Evolutionary conservation across 2,888 invertebrate genomes (phyloP).

Genomic region (Vanessa cardui): DNA sequence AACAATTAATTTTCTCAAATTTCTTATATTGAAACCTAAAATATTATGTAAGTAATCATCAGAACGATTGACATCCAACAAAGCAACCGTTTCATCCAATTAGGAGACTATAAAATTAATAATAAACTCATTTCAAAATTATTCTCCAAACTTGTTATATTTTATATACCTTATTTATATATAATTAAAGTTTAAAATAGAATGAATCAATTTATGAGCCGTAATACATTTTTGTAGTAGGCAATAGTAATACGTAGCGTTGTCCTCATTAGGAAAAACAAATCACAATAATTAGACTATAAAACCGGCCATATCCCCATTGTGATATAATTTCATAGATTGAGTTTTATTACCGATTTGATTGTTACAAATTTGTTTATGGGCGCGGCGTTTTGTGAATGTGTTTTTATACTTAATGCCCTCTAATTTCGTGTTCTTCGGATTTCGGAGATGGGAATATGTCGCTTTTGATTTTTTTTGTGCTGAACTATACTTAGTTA

Average conservation of each 20-base stretch:
- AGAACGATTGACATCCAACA: conserved; percentile 55
- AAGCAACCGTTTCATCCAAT: conserved; percentile 69
- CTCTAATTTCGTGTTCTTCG: conserved; percentile 31
- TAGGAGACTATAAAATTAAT: conserved; percentile 62
- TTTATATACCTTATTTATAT: conserved; percentile 16
- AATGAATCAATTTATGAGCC: conserved; percentile 12
- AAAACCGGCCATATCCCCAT: conserved; percentile 67
- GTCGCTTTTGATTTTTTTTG: neutral
- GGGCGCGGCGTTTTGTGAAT: conserved; percentile 29
- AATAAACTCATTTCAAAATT: conserved; percentile 55
- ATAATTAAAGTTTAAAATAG: conserved; percentile 42
- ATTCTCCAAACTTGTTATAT: conserved; percentile 20
- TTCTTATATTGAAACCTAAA: neutral
- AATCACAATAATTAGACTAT: conserved; percentile 79
- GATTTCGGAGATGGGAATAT: conserved; percentile 21
- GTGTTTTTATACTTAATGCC: conserved; percentile 37
- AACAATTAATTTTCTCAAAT: neutral
- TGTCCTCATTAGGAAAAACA: conserved; percentile 76
- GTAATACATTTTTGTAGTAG: conserved; percentile 37
- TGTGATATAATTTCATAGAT: conserved; percentile 69
- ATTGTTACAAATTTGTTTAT: conserved; percentile 80
- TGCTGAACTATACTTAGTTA: neutral
- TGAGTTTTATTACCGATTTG: conserved; percentile 67
- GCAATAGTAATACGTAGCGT: conserved; percentile 61
- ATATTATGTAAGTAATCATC: neutral